Evolutionary conservation across 64 coral and sea anemone genomes (phyloP).

Genomic region (Orbicella faveolata): DNA sequence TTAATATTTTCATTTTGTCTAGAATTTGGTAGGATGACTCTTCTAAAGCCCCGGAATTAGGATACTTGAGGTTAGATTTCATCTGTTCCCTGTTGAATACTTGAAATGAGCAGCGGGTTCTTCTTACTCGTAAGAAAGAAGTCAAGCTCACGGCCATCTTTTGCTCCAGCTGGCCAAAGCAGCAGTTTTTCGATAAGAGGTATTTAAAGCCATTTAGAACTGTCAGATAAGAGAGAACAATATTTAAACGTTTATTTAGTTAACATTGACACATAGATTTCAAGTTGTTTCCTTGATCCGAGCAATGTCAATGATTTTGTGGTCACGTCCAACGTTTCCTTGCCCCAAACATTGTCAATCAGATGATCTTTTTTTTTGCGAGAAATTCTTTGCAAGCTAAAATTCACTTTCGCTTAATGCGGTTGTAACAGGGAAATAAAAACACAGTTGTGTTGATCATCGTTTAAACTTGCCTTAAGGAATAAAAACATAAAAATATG

Average conservation of each 20-base stretch:
- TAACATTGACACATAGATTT: neutral
- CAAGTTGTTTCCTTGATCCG: neutral
- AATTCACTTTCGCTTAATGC: neutral
- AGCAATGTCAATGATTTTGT: neutral
- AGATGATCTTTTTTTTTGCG: neutral
- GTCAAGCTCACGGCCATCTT: no score
- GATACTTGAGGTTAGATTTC: neutral
- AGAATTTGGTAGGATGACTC: neutral
- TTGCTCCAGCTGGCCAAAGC: no score
- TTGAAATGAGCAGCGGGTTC: neutral
- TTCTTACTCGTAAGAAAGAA: neutral
- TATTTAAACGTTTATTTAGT: neutral
- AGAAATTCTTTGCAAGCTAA: neutral
- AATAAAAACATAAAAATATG: no score
- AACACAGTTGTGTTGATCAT: neutral
- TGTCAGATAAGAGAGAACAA: neutral
- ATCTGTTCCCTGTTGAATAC: neutral
- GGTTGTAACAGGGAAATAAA: neutral
- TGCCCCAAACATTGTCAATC: neutral
- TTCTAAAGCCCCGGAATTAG: neutral
- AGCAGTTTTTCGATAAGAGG: no score
- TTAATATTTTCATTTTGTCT: slow-evolving; percentile 27
- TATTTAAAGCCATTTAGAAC: neutral
- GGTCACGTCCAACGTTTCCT: neutral
- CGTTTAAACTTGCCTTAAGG: no score